A percentile compares a stretch with the other conserved stretches of the same genome.
Evolutionary conservation across 2,797 vertebrate genomes (phyloP).

Genomic region (Leucoraja ocellata): DNA sequence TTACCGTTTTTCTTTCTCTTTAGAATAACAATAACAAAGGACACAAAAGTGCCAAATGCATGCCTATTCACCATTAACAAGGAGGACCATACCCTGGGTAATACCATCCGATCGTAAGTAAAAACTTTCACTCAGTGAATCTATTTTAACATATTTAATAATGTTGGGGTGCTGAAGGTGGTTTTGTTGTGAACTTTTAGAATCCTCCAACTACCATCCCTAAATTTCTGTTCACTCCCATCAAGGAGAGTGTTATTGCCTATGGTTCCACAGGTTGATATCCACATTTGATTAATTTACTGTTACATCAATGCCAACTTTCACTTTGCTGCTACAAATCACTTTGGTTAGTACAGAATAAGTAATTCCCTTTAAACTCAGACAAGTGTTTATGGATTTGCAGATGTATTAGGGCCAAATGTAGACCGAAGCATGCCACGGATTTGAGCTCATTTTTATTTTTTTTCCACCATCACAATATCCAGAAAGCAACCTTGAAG

Average conservation of each 20-base stretch:
- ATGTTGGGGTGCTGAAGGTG: not conserved
- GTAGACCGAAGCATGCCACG: not conserved
- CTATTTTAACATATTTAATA: not conserved
- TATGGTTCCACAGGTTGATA: not conserved
- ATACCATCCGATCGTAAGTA: conserved; percentile 88
- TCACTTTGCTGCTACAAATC: too few species aligned
- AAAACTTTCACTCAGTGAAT: not conserved
- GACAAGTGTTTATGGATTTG: not conserved
- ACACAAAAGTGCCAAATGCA: conserved; percentile 90
- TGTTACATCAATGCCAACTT: not conserved
- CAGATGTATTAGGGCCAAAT: not conserved
- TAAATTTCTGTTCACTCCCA: not conserved
- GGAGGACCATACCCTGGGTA: conserved; percentile 90
- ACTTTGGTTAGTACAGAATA: not conserved
- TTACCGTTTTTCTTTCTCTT: not conserved
- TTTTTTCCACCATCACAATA: not conserved
- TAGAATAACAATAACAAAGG: conserved; percentile 85
- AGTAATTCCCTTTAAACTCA: not conserved
- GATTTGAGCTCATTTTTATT: not conserved
- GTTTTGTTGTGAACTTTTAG: not conserved
- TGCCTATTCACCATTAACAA: conserved; percentile 92
- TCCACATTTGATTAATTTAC: not conserved
- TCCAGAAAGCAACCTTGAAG: not conserved
- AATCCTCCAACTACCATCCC: not conserved
- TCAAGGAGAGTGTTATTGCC: not conserved